Percentiles rank a stretch among this genome's conserved stretches.
These are phyloP conservation scores for Ictidomys tridecemlineatus DNA, from an alignment of 2,113 vertebrate species.

Conservation along the genomic window DNA sequence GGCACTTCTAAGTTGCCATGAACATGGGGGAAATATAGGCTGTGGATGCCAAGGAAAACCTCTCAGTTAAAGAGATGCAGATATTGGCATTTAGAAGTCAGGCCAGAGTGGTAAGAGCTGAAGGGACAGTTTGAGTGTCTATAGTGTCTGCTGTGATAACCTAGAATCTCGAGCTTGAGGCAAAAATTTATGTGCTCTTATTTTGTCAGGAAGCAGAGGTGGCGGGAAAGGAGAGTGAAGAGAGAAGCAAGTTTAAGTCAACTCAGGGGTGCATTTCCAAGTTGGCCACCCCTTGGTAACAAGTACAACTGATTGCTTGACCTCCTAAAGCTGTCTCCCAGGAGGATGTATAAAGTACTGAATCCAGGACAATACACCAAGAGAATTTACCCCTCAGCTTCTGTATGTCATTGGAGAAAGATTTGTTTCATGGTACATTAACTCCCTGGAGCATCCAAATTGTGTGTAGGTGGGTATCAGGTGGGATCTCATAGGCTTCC, in stretches of 20 bases:
- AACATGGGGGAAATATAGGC: background rate
- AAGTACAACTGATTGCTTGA: background rate
- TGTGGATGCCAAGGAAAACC: background rate
- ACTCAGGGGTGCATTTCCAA: background rate
- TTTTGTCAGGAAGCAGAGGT: background rate
- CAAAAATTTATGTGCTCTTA: background rate
- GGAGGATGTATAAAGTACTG: background rate
- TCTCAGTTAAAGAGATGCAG: background rate
- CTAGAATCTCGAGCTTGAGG: background rate
- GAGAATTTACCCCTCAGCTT: background rate
- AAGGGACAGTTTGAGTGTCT: background rate
- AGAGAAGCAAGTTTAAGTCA: background rate
- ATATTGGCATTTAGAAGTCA: background rate
- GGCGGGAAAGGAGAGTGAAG: background rate
- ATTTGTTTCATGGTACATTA: background rate
- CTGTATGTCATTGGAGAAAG: background rate
- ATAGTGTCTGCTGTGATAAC: background rate
- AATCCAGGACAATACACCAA: background rate
- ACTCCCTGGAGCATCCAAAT: background rate
- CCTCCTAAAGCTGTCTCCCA: background rate
- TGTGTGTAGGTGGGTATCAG: background rate
- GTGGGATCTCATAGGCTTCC: background rate
- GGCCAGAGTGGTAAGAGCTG: background rate
- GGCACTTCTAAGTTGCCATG: background rate
- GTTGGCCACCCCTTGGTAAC: background rate